Evolutionary conservation across 1,140 invertebrate genomes (phyloP), one percentile per base, ranked within the genome.

Genomic region (Sycobia sp.): DNA sequence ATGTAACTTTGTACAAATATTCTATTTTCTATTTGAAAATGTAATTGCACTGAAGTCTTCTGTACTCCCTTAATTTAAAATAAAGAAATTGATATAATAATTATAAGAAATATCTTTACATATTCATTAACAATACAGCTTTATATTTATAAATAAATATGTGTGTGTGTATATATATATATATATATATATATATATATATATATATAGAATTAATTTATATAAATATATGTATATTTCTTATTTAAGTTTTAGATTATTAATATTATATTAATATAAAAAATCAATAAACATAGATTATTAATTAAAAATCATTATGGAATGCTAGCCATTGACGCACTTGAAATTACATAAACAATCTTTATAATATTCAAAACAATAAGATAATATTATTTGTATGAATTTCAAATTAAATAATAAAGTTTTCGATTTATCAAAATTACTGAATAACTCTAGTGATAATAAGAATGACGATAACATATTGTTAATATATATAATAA

Each of bases 41-140:
- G 10, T 51, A 65, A 58, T 65, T 65, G 62, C 62, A 65, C 62
- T 59, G 53, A 58, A 53, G 38, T 50, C 51, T 63, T 55, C 62
- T 63, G 51, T 36, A 51, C 43, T 57, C 54, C 44, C 46, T 57
- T 57, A 44, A 50, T 57, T 57, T 50, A 50, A 18, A 51, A 51
- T 55, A 7, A 57, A 50, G 47, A 38, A 56, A 49, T 50, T n/a
- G 7, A 38, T 38, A 54, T 49, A 32, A 47, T 23, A 54, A n/a
- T n/a, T 14, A 8, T 62, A 49, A 29, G 39, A 56, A 29, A 43
- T 38, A 56, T 32, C 49, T 49, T 49, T 29, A 55, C 50, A 34
- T 43, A 8, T 20, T 44, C 50, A 36, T 55, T 38, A 47, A 55
- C 32, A 47, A 62, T 62, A 55, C 16, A 47, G 55, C 25, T 47